These are phyloP conservation scores for Apamea anceps DNA, from an alignment of 2,888 invertebrate species.

Conservation along the genomic window DNA sequence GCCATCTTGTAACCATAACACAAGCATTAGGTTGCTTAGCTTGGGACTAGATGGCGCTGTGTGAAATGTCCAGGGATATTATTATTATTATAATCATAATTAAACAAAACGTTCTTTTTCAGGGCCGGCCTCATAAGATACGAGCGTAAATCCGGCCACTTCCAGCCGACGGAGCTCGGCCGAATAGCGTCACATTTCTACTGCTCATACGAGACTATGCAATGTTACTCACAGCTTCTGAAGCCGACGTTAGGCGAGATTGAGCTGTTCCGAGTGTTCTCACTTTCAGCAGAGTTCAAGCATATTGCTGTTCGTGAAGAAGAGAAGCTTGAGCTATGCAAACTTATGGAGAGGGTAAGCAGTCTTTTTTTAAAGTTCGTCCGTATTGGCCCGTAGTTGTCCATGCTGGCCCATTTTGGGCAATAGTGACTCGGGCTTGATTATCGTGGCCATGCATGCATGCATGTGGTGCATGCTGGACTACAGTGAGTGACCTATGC, in stretches of 20 bases:
- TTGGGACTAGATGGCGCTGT: too few species aligned
- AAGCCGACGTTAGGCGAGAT: slow-evolving; percentile 99
- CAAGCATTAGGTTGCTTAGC: too few species aligned
- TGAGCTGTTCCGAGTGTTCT: slow-evolving; percentile 99
- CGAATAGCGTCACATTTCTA: slow-evolving; percentile 99
- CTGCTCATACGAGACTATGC: slow-evolving; percentile 99
- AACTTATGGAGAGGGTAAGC: slow-evolving; percentile 93
- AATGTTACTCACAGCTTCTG: slow-evolving; percentile 98
- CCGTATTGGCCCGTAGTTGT: neutral
- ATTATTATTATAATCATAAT: too few species aligned
- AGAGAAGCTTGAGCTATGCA: slow-evolving; percentile 98
- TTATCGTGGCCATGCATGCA: neutral
- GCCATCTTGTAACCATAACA: too few species aligned
- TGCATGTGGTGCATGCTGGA: too few species aligned
- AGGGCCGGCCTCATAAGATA: slow-evolving; percentile 98
- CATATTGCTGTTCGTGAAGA: slow-evolving; percentile 98
- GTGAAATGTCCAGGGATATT: too few species aligned
- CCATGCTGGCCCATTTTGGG: too few species aligned
- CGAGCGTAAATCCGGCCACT: slow-evolving; percentile 97
- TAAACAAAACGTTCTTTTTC: too few species aligned
- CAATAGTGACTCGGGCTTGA: too few species aligned
- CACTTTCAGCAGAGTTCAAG: slow-evolving; percentile 98
- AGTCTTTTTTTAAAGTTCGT: neutral
- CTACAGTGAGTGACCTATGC: too few species aligned
- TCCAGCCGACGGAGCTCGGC: slow-evolving; percentile 97